Evolutionary conservation across 1,140 invertebrate species (phyloP).

Genomic region (Philopotamus ludificatus): DNA sequence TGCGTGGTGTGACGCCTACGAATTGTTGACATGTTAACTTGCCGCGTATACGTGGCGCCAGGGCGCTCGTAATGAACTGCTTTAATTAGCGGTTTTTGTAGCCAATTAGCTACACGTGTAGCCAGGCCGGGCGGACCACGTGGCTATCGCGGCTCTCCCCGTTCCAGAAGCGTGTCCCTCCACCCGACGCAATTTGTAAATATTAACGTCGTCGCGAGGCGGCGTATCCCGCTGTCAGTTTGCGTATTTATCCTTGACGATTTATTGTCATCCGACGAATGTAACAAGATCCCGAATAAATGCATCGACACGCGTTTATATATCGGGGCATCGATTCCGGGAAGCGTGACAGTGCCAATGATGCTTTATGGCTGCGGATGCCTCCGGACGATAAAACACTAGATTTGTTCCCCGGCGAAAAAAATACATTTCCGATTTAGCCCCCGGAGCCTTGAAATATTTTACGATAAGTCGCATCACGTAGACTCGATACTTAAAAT

Average conservation of each 20-base stretch:
- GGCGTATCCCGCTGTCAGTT: background rate
- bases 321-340: too few species aligned
- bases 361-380: too few species aligned
- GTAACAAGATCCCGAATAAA: background rate
- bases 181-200: conserved; percentile 6
- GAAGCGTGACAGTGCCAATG: too few species aligned
- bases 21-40: conserved; percentile 37
- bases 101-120: conserved; percentile 35
- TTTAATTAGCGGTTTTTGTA: conserved; percentile 43
- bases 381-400: too few species aligned
- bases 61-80: conserved; percentile 40
- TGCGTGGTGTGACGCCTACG: conserved; percentile 5
- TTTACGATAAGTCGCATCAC: too few species aligned
- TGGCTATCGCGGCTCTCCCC: background rate
- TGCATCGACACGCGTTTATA: background rate
- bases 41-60: conserved; percentile 11
- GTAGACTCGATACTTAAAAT: too few species aligned
- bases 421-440: too few species aligned
- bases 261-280: background rate
- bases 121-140: background rate
- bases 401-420: too few species aligned
- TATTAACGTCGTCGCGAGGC: background rate
- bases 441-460: too few species aligned
- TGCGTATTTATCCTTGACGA: background rate
- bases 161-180: background rate